Conservation (phyloP, 2,113 vertebrate species). For the Asarcornis scutulata region DNA sequence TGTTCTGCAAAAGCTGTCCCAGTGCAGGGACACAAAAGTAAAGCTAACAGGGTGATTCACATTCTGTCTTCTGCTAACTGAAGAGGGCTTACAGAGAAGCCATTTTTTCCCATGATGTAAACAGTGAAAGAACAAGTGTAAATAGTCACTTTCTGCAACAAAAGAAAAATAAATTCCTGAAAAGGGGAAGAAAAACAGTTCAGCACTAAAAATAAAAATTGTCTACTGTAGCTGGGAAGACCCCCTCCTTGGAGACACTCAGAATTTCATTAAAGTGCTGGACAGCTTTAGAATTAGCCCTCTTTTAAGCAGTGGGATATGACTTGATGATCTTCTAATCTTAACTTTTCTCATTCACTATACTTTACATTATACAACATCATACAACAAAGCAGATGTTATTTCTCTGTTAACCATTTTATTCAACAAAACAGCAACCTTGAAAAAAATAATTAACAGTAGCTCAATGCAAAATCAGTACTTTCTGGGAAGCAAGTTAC, state of each 20-base stretch:
- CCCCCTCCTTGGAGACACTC: neutral
- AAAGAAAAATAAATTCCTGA: neutral
- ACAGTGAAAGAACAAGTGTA: neutral
- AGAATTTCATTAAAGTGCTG: neutral
- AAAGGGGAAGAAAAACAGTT: neutral
- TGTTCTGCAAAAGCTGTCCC: neutral
- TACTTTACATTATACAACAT: too few relatives aligned
- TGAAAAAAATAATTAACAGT: neutral
- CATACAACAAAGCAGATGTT: neutral
- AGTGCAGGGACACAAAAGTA: neutral
- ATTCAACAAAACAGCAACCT: neutral
- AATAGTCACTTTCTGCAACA: neutral
- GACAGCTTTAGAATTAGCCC: neutral
- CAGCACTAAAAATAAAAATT: neutral
- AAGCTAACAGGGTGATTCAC: neutral
- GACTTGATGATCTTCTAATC: neutral
- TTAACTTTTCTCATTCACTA: neutral
- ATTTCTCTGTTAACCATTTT: neutral
- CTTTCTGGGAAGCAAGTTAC: neutral
- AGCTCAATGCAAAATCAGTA: rapidly evolving
- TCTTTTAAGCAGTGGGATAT: neutral
- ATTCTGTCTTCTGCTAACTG: neutral
- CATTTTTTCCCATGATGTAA: neutral
- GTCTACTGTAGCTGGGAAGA: neutral
- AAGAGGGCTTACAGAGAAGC: neutral